Evolutionary conservation across 2,888 invertebrate genomes (phyloP).

Genomic region (Drosophila stalkeri): DNA sequence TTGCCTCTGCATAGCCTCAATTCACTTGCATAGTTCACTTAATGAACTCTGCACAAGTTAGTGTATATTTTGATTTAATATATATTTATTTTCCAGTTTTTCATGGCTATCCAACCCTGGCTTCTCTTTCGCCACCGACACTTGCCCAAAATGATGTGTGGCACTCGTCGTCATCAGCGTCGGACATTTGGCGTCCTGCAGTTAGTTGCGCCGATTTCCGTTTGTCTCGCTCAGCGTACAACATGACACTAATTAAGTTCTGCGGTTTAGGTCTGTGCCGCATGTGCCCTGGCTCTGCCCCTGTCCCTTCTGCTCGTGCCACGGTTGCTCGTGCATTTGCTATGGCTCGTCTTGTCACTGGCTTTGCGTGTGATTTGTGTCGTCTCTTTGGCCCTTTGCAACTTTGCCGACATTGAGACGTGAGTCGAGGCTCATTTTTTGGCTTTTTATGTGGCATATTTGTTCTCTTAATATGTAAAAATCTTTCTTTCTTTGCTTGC

Average conservation of each 20-base stretch:
- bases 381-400: constrained; percentile 63
- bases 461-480: constrained; percentile 74
- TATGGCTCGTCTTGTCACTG: constrained; percentile 38
- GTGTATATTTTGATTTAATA: neutral
- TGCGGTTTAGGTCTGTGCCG: constrained; percentile 61
- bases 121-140: constrained; percentile 34
- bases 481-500: constrained; percentile 24
- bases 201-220: constrained; percentile 73
- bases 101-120: constrained; percentile 33
- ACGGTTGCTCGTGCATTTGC: constrained; percentile 9
- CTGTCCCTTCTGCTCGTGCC: neutral
- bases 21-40: neutral
- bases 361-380: constrained; percentile 75
- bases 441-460: constrained; percentile 66
- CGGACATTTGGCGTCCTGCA: constrained; percentile 67
- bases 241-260: constrained; percentile 82
- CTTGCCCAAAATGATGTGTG: constrained; percentile 61
- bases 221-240: constrained; percentile 69
- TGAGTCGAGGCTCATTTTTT: constrained; percentile 30
- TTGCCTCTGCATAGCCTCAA: no score
- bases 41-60: neutral
- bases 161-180: constrained; percentile 54
- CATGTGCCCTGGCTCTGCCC: neutral
- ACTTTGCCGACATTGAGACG: constrained; percentile 69
- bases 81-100: neutral